Evolutionary conservation across 2,113 vertebrate genomes (phyloP), one percentile per base, ranked within the genome.

Genomic region (Gobius niger): DNA sequence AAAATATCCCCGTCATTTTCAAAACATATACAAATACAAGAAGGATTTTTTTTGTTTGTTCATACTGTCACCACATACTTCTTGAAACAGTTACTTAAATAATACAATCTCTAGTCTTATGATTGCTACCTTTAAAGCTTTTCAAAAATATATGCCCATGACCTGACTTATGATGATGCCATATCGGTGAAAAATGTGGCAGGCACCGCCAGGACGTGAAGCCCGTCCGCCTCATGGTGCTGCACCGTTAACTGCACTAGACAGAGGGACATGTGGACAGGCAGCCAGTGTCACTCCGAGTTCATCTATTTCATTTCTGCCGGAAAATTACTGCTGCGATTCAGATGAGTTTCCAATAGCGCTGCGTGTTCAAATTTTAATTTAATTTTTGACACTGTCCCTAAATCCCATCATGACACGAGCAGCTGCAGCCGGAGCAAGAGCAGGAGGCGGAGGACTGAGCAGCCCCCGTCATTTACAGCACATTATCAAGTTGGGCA

Each of bases 331-430:
- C 56, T 57, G 62, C 63, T 67, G 56, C 72, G 44, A 18, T 83
- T 72, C 63, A 78, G 80, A 84, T 73, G 52, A 75, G 67, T 70
- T 80, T 80, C 65, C 64, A 68, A 85, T 82, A 73, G 67, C 70
- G 63, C 56, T 47, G 68, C 74, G 73, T 77, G 70, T 81, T 87
- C 69, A 71, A 7, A 62, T 80, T 86, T 81, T 70, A 75, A 87
- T 87, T 82, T 75, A 71, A 87, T 82, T 83, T 86, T 67, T 83
- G 73, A 78, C 61, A 75, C 19, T 79, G 73, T 67, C 70, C 63
- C 63, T 68, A 65, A 65, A 59, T 73, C 63, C 62, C 56, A 46
- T 64, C 51, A 50, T 73, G 78, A 76, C 67, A 74, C 52, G 61
- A 73, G 68, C 61, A 67, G 72, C 61, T 77, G 7, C 61, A 68